Conservation (phyloP, 2,888 invertebrate species). For the Cryptocephalus primarius region DNA sequence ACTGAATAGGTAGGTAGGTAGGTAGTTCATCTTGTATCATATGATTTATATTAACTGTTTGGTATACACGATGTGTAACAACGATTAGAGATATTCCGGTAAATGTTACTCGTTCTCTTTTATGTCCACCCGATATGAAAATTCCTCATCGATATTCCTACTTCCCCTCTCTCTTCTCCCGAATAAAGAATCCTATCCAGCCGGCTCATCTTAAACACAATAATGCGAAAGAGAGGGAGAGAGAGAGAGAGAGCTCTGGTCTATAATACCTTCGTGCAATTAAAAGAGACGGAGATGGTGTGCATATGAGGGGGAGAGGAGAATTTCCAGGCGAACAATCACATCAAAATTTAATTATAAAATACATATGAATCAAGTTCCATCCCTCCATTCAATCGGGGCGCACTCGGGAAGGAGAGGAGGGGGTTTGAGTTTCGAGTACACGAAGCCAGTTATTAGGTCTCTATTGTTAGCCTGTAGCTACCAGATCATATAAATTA, state of each 20-base stretch:
- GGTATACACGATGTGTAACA: too few species aligned
- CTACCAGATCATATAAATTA: slow-evolving; percentile 39
- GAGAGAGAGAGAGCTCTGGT: not conserved
- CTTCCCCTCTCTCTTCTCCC: too few species aligned
- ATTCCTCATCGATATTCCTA: too few species aligned
- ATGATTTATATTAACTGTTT: too few species aligned
- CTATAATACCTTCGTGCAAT: slow-evolving; percentile 4
- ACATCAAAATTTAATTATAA: slow-evolving; percentile 39
- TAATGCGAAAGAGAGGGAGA: too few species aligned
- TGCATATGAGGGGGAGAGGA: slow-evolving; percentile 12
- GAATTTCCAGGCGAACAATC: slow-evolving; percentile 35
- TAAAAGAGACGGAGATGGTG: slow-evolving; percentile 5
- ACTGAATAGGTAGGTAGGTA: too few species aligned
- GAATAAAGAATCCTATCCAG: too few species aligned
- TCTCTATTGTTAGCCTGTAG: slow-evolving; percentile 37
- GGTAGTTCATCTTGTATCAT: too few species aligned
- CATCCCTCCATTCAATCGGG: slow-evolving; percentile 26
- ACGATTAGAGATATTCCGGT: too few species aligned
- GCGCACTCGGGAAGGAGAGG: slow-evolving; percentile 7
- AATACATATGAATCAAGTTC: slow-evolving; percentile 36
- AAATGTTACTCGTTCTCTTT: too few species aligned
- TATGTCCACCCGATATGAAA: too few species aligned
- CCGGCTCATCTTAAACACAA: too few species aligned
- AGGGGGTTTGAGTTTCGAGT: slow-evolving; percentile 24
- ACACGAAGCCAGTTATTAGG: slow-evolving; percentile 38